phyloP scores from a whole-genome alignment of 2,113 vertebrate species.

The Podiceps cristatus region DNA sequence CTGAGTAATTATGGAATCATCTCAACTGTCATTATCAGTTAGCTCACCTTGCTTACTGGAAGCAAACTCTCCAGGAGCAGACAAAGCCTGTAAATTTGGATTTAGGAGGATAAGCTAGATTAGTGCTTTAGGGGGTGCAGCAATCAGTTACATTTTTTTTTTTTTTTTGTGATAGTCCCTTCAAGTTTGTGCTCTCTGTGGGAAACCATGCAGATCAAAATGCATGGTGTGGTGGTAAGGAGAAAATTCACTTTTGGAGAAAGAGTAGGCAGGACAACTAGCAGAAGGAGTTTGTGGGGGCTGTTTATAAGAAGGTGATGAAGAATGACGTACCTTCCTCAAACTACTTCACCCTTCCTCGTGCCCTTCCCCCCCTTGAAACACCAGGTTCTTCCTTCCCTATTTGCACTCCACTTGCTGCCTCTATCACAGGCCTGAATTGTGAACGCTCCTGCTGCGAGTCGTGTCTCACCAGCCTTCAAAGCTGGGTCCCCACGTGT shows the following conservation, averaged over 20 bases:
- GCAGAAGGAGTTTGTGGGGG: background rate
- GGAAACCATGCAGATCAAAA: background rate
- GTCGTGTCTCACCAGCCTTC: background rate
- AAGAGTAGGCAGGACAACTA: background rate
- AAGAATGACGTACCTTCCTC: background rate
- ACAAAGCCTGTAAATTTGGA: background rate
- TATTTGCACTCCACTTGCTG: background rate
- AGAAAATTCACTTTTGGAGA: background rate
- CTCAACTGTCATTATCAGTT: background rate
- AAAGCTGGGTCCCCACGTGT: fast-evolving
- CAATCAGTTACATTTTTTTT: background rate
- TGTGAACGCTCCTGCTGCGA: background rate
- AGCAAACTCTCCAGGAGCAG: background rate
- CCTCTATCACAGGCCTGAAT: background rate
- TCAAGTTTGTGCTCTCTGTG: background rate
- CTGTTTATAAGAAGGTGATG: background rate
- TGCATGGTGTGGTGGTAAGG: background rate
- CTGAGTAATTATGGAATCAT: background rate
- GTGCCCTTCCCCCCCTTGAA: background rate
- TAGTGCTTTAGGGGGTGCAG: background rate
- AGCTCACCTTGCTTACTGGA: background rate
- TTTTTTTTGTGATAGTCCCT: background rate
- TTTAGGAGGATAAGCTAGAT: background rate
- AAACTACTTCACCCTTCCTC: background rate
- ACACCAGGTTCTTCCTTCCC: background rate